Percentiles rank a stretch among this genome's conserved stretches.
Evolutionary conservation across 2,113 vertebrate genomes (phyloP).

Genomic region (Notechis scutatus): DNA sequence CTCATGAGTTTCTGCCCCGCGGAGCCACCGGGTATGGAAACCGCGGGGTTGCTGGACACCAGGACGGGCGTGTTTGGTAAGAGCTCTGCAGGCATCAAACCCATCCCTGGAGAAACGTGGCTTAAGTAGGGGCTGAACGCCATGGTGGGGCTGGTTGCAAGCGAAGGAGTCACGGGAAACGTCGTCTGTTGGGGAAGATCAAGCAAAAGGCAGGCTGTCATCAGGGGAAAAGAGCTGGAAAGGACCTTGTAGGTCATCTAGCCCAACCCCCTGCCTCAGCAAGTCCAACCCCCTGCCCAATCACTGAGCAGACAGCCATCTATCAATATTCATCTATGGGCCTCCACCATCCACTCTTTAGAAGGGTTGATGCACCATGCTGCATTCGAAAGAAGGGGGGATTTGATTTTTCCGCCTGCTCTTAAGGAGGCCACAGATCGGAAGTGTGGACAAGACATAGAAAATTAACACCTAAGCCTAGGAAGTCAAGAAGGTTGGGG

Average conservation of each 20-base stretch:
- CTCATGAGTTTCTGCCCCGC: slow-evolving; percentile 86
- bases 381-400: neutral
- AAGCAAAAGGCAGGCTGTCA: slow-evolving; percentile 48
- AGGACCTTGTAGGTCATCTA: too few species aligned
- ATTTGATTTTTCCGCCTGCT: neutral
- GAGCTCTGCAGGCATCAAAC: slow-evolving; percentile 90
- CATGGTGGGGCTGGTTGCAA: slow-evolving; percentile 88
- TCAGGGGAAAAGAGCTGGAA: neutral
- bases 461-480: slow-evolving; percentile 38
- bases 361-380: neutral
- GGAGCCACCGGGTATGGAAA: slow-evolving; percentile 82
- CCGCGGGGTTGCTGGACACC: slow-evolving; percentile 87
- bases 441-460: slow-evolving; percentile 53
- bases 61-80: slow-evolving; percentile 88
- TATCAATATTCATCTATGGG: neutral
- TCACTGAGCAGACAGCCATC: neutral
- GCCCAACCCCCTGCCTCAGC: too few species aligned
- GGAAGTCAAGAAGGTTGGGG: neutral
- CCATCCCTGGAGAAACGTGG: slow-evolving; percentile 89
- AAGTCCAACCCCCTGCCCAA: too few species aligned
- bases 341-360: neutral
- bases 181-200: slow-evolving; percentile 73
- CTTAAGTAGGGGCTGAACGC: slow-evolving; percentile 92
- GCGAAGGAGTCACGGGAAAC: slow-evolving; percentile 85
- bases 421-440: neutral